Percentiles rank a stretch among this genome's conserved stretches.
phyloP scores from a whole-genome alignment of 2,888 invertebrate species.

The Drosophila anomalata region DNA sequence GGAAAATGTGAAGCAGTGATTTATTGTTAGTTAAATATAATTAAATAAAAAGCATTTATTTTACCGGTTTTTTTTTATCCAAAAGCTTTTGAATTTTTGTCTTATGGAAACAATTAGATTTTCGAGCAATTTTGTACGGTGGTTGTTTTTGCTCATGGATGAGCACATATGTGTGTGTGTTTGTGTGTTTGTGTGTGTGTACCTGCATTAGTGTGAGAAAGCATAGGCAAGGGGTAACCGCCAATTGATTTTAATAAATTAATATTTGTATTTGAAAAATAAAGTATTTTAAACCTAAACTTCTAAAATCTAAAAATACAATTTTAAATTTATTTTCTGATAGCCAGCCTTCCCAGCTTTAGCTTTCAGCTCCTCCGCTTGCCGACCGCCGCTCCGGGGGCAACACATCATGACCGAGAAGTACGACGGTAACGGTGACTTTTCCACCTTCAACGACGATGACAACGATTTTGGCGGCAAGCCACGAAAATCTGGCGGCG shows the following conservation, averaged over 20 bases:
- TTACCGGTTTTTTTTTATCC: slow-evolving; percentile 51
- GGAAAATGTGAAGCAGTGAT: slow-evolving; percentile 6
- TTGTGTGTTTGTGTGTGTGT: slow-evolving; percentile 10
- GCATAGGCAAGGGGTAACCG: slow-evolving; percentile 24
- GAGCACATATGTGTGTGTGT: slow-evolving; percentile 4
- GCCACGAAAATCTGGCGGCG: slow-evolving; percentile 68
- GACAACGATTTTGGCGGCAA: slow-evolving; percentile 81
- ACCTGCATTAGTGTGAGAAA: slow-evolving; percentile 10
- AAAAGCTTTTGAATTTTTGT: slow-evolving; percentile 25
- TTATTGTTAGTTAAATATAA: slow-evolving; percentile 16
- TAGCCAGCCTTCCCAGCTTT: slow-evolving; percentile 1
- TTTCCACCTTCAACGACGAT: slow-evolving; percentile 82
- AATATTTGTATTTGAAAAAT: not conserved
- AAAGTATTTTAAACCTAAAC: not conserved
- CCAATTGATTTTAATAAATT: slow-evolving; percentile 35
- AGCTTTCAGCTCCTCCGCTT: slow-evolving; percentile 4
- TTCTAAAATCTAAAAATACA: not conserved
- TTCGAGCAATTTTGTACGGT: slow-evolving; percentile 56
- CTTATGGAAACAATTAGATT: slow-evolving; percentile 56
- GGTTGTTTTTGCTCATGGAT: slow-evolving; percentile 61
- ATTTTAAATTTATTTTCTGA: not conserved
- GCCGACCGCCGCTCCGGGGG: slow-evolving; percentile 33
- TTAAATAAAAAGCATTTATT: slow-evolving; percentile 4
- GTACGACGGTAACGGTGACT: slow-evolving; percentile 84
- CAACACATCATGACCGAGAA: slow-evolving; percentile 80